Conservation (phyloP, 2,797 vertebrate species). For the Siniperca scherzeri region DNA sequence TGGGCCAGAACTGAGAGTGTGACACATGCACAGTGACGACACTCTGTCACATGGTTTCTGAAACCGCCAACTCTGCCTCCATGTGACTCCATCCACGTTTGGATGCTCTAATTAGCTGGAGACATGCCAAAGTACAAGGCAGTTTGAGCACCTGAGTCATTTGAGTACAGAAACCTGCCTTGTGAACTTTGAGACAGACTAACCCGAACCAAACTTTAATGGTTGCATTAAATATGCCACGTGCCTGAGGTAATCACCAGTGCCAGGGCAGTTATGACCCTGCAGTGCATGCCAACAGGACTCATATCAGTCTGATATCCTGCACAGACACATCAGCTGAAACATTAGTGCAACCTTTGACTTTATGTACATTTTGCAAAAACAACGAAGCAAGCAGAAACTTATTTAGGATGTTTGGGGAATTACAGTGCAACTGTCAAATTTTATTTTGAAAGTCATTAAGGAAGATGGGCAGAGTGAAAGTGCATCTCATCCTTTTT, state of each 20-base stretch:
- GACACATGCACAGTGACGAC: constrained; percentile 56
- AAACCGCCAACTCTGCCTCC: constrained; percentile 52
- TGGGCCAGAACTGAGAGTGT: constrained; percentile 52
- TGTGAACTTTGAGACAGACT: constrained; percentile 30
- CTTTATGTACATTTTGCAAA: constrained; percentile 1
- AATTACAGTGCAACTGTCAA: neutral
- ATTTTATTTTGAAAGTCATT: constrained; percentile 16
- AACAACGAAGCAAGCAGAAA: neutral
- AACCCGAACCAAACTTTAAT: constrained; percentile 15
- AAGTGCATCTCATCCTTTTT: neutral
- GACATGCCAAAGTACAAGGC: constrained; percentile 49
- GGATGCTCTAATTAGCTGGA: constrained; percentile 49
- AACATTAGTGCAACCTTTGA: constrained; percentile 3
- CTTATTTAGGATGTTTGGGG: neutral
- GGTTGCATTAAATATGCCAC: constrained; percentile 16
- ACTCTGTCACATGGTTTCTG: constrained; percentile 34
- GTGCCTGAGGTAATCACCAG: constrained; percentile 11
- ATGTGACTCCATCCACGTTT: constrained; percentile 57
- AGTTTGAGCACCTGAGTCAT: constrained; percentile 57
- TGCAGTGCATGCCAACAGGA: neutral
- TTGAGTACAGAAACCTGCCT: constrained; percentile 31
- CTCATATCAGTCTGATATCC: neutral
- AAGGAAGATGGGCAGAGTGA: constrained; percentile 1
- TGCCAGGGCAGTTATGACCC: neutral
- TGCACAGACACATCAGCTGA: constrained; percentile 1